Conservation (phyloP, 1,140 invertebrate genomes). For the Procambarus virginalis region DNA sequence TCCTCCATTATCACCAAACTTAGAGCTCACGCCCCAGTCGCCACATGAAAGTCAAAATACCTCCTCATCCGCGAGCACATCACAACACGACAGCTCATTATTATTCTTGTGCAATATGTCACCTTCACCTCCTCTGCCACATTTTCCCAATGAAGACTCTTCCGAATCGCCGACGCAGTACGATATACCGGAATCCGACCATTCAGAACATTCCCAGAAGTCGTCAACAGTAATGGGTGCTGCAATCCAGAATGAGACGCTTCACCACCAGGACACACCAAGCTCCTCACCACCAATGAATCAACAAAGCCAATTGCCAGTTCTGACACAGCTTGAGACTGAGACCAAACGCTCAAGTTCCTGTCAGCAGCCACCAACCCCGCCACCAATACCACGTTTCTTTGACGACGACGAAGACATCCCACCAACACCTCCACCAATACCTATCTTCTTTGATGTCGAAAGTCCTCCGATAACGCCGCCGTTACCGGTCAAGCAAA, state of each 20-base stretch:
- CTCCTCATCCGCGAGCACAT: constrained; percentile 16
- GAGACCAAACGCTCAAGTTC: not conserved
- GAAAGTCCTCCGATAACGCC: constrained; percentile 40
- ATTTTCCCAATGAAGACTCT: constrained; percentile 46
- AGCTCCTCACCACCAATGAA: not conserved
- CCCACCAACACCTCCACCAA: constrained; percentile 51
- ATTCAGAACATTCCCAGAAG: constrained; percentile 32
- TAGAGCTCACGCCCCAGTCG: constrained; percentile 4
- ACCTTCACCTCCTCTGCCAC: constrained; percentile 54
- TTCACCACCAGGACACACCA: not conserved
- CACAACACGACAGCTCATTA: constrained; percentile 38
- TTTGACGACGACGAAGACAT: constrained; percentile 47
- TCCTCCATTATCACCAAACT: constrained; percentile 8
- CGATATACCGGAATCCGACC: constrained; percentile 39
- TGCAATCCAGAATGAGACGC: not conserved
- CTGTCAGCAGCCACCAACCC: constrained; percentile 23
- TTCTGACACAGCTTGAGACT: not conserved
- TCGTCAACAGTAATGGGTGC: constrained; percentile 14
- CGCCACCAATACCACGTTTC: constrained; percentile 50
- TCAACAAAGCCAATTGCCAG: not conserved
- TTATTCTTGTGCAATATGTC: constrained; percentile 30
- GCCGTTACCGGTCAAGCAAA: not conserved
- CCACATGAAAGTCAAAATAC: not conserved
- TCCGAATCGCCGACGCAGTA: constrained; percentile 34
- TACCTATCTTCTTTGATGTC: constrained; percentile 52